Evolutionary conservation across 2,888 invertebrate species (phyloP), one percentile per base, ranked within the genome.

Genomic region (Pristionchus arcanus): DNA sequence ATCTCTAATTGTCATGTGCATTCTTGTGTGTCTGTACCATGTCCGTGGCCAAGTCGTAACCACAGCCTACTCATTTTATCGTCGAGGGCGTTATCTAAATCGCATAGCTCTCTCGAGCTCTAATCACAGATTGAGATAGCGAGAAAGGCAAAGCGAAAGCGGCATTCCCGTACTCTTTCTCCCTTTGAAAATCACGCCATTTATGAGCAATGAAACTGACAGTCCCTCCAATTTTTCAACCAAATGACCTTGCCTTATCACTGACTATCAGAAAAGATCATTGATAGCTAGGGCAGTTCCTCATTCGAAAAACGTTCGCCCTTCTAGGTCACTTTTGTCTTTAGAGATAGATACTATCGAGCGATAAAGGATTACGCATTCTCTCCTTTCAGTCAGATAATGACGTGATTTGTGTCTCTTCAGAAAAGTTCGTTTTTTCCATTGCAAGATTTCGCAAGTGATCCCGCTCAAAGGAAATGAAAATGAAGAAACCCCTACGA

Each of bases 201-300:
- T 19, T 21, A 53, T 55, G 55, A 55, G 55, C 55, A 55, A 19
- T 55, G 55, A 55, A 55, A 55, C 55, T 55, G 55, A 55, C 16
- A 19, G 55, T 55, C 55, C 55, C 55, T 55, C 55, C 55, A 55
- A 55, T 55, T 21, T 55, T 21, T 19, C 55, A 68, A 68, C 28
- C 28, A 28, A 68, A 28, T 13, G 68, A 28, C 68, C 68, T 68
- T 71, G 31, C 34, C 71, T 71, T 71, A 71, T n/a, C n/a, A n/a
- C n/a, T n/a, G n/a, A n/a, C n/a, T n/a, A n/a, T 71, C 71, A 71
- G 31, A 19, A 34, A 71, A 71, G 71, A 71, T 71, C 71, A 71
- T 34, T 71, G 71, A 34, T 66, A 71, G 71, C 28, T 34, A 34
- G 66, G 66, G 66, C 66, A 66, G 13, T 28, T 28, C 66, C 21